A percentile compares a stretch with the other conserved stretches of the same genome.
phyloP scores from a whole-genome alignment of 2,888 invertebrate genomes.

The Netelia melanura region DNA sequence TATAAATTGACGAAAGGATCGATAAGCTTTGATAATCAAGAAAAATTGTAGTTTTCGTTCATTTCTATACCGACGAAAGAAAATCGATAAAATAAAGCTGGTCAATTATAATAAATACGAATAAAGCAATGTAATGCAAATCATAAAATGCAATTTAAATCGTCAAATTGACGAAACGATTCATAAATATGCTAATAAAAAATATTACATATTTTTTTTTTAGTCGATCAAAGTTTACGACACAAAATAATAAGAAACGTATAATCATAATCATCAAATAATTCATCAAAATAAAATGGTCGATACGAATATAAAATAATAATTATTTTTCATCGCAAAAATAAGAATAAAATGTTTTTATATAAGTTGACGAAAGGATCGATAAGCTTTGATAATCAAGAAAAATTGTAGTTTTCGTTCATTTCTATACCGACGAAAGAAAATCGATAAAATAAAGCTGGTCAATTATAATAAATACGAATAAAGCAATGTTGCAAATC shows the following conservation, averaged over 20 bases:
- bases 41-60: neutral
- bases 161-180: neutral
- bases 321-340: too few species aligned
- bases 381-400: neutral
- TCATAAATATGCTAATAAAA: slow-evolving; percentile 8
- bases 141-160: neutral
- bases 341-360: neutral
- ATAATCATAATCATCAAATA: too few species aligned
- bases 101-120: neutral
- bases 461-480: neutral
- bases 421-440: neutral
- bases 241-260: too few species aligned
- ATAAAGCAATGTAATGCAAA: too few species aligned
- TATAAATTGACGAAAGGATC: neutral
- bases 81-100: neutral
- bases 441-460: neutral
- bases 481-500: too few species aligned
- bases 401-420: neutral
- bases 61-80: neutral
- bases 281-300: too few species aligned
- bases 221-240: neutral
- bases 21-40: neutral
- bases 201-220: neutral
- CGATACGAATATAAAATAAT: too few species aligned
- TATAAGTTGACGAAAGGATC: neutral